A percentile compares a stretch with the other conserved stretches of the same genome.
These are phyloP conservation scores for Panulirus ornatus DNA, from an alignment of 1,140 invertebrate species.

Conservation along the genomic window DNA sequence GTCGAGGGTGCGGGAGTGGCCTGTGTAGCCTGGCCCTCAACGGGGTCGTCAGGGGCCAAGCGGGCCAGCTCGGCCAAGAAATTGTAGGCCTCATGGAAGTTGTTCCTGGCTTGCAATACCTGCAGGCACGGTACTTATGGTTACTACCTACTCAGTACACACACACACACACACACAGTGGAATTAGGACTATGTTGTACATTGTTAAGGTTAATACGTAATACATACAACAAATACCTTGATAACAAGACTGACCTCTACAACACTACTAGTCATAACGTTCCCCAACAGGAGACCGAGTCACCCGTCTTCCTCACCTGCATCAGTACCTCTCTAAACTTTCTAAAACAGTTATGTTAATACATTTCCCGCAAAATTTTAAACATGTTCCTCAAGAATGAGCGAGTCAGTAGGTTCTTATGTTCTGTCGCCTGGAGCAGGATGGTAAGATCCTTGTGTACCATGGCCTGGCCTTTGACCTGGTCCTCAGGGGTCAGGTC, in stretches of 20 bases:
- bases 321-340: too few species aligned
- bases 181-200: too few species aligned
- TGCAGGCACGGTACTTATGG: not conserved
- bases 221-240: not conserved
- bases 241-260: not conserved
- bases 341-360: too few species aligned
- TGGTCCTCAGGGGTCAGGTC: too few species aligned
- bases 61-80: constrained; percentile 27
- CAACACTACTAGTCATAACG: not conserved
- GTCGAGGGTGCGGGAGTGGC: not conserved
- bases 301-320: too few species aligned
- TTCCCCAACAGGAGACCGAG: not conserved
- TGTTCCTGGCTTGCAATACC: constrained; percentile 33
- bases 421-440: too few species aligned
- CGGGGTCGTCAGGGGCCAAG: constrained; percentile 35
- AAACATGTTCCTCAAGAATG: too few species aligned
- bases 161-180: not conserved
- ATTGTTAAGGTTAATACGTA: too few species aligned
- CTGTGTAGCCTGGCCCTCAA: not conserved
- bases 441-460: too few species aligned
- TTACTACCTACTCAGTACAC: not conserved
- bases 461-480: too few species aligned
- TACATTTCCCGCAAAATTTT: too few species aligned
- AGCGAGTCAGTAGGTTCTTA: too few species aligned
- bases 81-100: constrained; percentile 48